A percentile compares a stretch with the other conserved stretches of the same genome.
Evolutionary conservation across 2,797 vertebrate genomes (phyloP).

Genomic region (Gymnopithys bicolor): DNA sequence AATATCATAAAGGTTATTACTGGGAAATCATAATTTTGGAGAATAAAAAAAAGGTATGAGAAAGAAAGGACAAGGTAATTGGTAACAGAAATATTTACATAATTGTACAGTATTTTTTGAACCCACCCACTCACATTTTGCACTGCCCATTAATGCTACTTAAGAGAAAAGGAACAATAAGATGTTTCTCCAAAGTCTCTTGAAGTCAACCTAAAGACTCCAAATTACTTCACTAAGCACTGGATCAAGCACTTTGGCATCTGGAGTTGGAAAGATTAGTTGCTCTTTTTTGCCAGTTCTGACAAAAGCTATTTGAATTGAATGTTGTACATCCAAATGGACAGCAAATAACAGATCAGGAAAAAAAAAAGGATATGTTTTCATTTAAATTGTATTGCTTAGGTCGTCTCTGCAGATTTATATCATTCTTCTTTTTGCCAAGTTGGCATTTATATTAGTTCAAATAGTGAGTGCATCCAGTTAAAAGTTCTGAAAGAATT

Average conservation of each 20-base stretch:
- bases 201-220: slow-evolving; percentile 19
- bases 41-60: background rate
- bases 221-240: slow-evolving; percentile 23
- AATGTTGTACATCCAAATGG: slow-evolving; percentile 50
- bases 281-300: slow-evolving; percentile 65
- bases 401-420: slow-evolving; percentile 74
- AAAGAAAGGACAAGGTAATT: background rate
- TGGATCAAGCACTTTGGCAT: slow-evolving; percentile 38
- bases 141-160: background rate
- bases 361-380: slow-evolving; percentile 57
- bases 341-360: slow-evolving; percentile 60
- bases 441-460: slow-evolving; percentile 67
- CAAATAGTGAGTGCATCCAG: slow-evolving; percentile 67
- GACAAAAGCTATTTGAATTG: slow-evolving; percentile 73
- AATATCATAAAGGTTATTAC: background rate
- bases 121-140: background rate
- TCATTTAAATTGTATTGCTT: slow-evolving; percentile 75
- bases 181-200: background rate
- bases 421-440: slow-evolving; percentile 67
- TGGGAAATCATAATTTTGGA: background rate
- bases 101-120: background rate
- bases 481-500: slow-evolving; percentile 74
- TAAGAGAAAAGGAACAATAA: background rate
- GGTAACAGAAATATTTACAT: background rate
- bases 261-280: slow-evolving; percentile 31